Base-by-base conservation (phyloP, 1,140 invertebrate genomes). In the Brachionus rubens region DNA sequence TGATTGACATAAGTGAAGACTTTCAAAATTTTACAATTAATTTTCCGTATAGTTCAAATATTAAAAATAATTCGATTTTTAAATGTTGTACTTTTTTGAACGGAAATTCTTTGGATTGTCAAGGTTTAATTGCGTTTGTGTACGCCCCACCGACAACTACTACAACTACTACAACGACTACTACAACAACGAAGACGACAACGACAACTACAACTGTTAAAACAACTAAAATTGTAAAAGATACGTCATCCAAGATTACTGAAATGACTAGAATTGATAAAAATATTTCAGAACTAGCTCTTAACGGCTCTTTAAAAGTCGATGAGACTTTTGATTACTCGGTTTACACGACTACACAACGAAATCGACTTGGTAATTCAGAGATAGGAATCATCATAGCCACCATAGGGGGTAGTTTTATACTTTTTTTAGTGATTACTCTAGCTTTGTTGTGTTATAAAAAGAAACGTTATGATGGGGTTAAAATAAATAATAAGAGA, bases 301-400 rank as follows among this genome's bases (percentile, higher is more conserved):
- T 14, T 47, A 12, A 21, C 28, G 40, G 40, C 12, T 19, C n/a
- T 41, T 41, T 33, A 0, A 43, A 14, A 12, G 24, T 30, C n/a
- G 36, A 43, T 43, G 62, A 21, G 30, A 41, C 33, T 19, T n/a
- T 59, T 7, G 19, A 59, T 33, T 7, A 33, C 26, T 4, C n/a
- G 16, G 2, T 59, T 26, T 59, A 6, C 2, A 59, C 28, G 6
- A 33, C 36, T 16, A 33, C 3, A 33, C 16, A 40, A 59, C 16
- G 33, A 1, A 28, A 24, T 33, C 26, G 33, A 1, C 62, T 70
- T 2, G 19, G 67, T 9, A 50, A 21, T 19, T n/a, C 40, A 5
- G 43, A 70, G 19, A 50, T 70, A 10, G 67, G 21, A 19, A 70
- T 70, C 40, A 70, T 70, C 43, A 70, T 70, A n/a, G 67, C 67